Evolutionary conservation across 2,888 invertebrate genomes (phyloP).

Genomic region (Galeruca laticollis): DNA sequence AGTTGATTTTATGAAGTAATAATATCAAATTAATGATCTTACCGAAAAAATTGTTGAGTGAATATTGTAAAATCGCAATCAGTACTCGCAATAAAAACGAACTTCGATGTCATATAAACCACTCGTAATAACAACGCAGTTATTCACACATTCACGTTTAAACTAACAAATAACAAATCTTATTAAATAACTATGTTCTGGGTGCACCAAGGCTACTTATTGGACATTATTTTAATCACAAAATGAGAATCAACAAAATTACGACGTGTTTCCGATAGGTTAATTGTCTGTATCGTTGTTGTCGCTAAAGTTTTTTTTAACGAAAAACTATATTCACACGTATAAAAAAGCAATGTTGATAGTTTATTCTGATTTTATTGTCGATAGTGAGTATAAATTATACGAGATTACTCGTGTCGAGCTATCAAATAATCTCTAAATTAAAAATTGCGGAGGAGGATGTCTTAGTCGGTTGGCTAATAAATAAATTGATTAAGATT

Average conservation of each 20-base stretch:
- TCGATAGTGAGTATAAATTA: not conserved
- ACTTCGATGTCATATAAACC: not conserved
- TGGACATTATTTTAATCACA: slow-evolving; percentile 2
- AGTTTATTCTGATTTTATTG: not conserved
- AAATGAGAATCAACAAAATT: not conserved
- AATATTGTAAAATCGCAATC: too few relatives aligned
- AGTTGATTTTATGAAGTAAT: too few relatives aligned
- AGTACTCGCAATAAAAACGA: too few relatives aligned
- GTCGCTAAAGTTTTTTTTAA: not conserved
- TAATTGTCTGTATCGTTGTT: not conserved
- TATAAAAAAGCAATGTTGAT: not conserved
- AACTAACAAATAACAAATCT: slow-evolving; percentile 13
- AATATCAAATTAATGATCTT: too few relatives aligned
- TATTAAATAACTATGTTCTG: not conserved
- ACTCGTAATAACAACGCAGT: not conserved
- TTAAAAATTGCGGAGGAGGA: slow-evolving; percentile 5
- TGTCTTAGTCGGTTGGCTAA: not conserved
- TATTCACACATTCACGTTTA: not conserved
- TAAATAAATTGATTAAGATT: not conserved
- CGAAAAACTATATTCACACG: not conserved
- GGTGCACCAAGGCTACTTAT: slow-evolving; percentile 14
- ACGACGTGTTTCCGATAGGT: slow-evolving; percentile 7
- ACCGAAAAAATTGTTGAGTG: too few relatives aligned
- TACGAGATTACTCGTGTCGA: not conserved
- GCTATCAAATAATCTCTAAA: not conserved